Percentiles rank a stretch among this genome's conserved stretches.
Evolutionary conservation across 2,888 invertebrate species (phyloP).

Genomic region (Geotrupes spiniger): DNA sequence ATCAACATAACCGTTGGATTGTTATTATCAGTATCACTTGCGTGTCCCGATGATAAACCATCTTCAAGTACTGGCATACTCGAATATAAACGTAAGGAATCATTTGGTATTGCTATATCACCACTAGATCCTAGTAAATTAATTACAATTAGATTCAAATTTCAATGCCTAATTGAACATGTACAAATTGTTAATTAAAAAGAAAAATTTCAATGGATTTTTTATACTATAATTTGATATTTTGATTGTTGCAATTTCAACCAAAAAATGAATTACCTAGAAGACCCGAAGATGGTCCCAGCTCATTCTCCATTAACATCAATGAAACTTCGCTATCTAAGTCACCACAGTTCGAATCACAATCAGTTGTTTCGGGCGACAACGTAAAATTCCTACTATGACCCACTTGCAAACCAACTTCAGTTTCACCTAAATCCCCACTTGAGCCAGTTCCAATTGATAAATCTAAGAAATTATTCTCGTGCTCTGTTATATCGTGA

Average conservation of each 20-base stretch:
- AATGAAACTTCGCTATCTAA: constrained; percentile 82
- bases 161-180: too few species aligned
- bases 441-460: constrained; percentile 62
- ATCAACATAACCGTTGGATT: constrained; percentile 68
- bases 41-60: constrained; percentile 90
- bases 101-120: constrained; percentile 60
- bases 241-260: too few species aligned
- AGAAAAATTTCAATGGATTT: too few species aligned
- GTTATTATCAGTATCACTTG: constrained; percentile 88
- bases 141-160: neutral
- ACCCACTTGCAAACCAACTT: constrained; percentile 62
- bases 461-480: constrained; percentile 59
- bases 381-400: constrained; percentile 83
- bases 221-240: too few species aligned
- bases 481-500: constrained; percentile 54
- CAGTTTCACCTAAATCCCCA: constrained; percentile 64
- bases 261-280: constrained; percentile 34
- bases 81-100: constrained; percentile 66
- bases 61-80: constrained; percentile 92
- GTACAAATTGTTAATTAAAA: too few species aligned
- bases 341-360: constrained; percentile 84
- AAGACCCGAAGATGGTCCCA: constrained; percentile 47
- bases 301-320: constrained; percentile 69
- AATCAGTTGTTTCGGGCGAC: constrained; percentile 90
- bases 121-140: constrained; percentile 53